Percentiles rank a stretch among this genome's conserved stretches.
These are phyloP conservation scores for Cybosia mesomella DNA, from an alignment of 2,888 invertebrate genomes.

Conservation along the genomic window DNA sequence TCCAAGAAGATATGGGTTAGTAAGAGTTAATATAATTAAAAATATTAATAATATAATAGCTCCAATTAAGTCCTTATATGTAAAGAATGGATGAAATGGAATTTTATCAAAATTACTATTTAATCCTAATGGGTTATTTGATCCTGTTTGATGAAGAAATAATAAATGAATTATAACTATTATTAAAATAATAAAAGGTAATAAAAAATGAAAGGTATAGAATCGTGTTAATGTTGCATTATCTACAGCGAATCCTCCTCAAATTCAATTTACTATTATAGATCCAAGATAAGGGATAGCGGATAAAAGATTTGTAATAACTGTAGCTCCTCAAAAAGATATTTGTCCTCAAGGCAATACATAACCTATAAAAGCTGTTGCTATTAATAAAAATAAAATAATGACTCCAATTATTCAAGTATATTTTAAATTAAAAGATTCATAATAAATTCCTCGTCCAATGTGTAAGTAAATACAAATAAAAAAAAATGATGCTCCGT, in stretches of 20 bases:
- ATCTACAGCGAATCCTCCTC: conserved; percentile 92
- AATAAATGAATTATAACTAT: conserved; percentile 89
- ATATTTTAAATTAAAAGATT: conserved; percentile 81
- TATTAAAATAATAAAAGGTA: conserved; percentile 89
- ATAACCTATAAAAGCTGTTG: conserved; percentile 92
- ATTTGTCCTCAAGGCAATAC: conserved; percentile 93
- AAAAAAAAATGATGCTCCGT: conserved; percentile 91
- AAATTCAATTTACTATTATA: conserved; percentile 90
- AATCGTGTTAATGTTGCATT: conserved; percentile 92
- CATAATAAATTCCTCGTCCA: conserved; percentile 88
- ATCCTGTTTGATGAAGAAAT: conserved; percentile 90
- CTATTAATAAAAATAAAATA: conserved; percentile 90
- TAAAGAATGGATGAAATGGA: conserved; percentile 89
- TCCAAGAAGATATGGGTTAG: conserved; percentile 87
- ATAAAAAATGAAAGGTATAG: conserved; percentile 91
- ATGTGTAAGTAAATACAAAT: conserved; percentile 90
- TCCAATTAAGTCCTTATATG: conserved; percentile 88
- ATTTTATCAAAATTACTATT: conserved; percentile 90
- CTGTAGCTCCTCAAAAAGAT: conserved; percentile 93
- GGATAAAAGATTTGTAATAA: conserved; percentile 92
- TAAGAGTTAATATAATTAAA: conserved; percentile 83
- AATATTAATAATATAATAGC: conserved; percentile 86
- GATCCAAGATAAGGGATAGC: conserved; percentile 90
- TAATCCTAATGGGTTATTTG: conserved; percentile 88
- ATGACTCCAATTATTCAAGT: conserved; percentile 90